phyloP scores from a whole-genome alignment of 2,113 vertebrate species.

The Macaca mulatta region DNA sequence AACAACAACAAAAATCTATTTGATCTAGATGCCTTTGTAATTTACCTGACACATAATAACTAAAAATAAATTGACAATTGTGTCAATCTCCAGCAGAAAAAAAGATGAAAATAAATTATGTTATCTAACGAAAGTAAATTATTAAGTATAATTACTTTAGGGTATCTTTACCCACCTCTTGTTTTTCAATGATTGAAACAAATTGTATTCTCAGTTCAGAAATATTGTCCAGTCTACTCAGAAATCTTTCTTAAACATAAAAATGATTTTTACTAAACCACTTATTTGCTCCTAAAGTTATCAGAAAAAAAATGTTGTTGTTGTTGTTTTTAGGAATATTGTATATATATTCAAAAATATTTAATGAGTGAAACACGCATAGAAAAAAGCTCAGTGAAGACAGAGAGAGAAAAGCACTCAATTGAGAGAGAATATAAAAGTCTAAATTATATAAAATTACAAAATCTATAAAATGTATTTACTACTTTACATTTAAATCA shows the following conservation, averaged over 20 bases:
- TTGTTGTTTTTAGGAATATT: not conserved
- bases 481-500: not conserved
- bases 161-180: not conserved
- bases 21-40: not conserved
- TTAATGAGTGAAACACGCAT: not conserved
- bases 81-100: not conserved
- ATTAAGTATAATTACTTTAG: not conserved
- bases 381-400: not conserved
- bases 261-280: not conserved
- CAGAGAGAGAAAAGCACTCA: not conserved
- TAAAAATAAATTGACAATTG: not conserved
- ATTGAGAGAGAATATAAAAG: not conserved
- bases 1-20: no score
- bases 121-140: not conserved
- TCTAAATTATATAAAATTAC: not conserved
- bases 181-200: not conserved
- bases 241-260: not conserved
- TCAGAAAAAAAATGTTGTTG: not conserved
- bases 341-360: not conserved
- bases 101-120: not conserved
- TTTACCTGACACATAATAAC: not conserved
- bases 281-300: not conserved
- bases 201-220: not conserved
- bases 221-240: not conserved
- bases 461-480: not conserved